These are phyloP conservation scores for Ochropleura plecta DNA, from an alignment of 2,888 invertebrate species.

Conservation along the genomic window DNA sequence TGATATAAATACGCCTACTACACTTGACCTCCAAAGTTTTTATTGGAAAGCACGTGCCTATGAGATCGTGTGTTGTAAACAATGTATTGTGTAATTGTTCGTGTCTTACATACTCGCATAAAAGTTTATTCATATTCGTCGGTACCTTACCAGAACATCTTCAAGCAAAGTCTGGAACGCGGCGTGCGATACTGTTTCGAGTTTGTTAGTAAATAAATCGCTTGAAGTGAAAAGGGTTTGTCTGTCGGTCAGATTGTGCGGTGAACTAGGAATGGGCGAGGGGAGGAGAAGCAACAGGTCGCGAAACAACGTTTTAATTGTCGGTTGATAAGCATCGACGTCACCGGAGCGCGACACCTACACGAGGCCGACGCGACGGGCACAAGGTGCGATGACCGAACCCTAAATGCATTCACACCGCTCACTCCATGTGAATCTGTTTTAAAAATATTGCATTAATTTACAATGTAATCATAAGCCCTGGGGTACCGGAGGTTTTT, in stretches of 20 bases:
- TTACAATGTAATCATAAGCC: constrained; percentile 60
- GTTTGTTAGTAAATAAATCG: constrained; percentile 66
- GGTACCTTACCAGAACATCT: constrained; percentile 27
- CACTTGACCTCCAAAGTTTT: constrained; percentile 91
- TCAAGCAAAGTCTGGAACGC: constrained; percentile 7
- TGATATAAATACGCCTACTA: constrained; percentile 90
- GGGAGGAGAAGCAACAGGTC: constrained; percentile 87
- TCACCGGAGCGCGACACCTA: constrained; percentile 86
- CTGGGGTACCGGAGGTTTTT: constrained; percentile 34
- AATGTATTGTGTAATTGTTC: constrained; percentile 72
- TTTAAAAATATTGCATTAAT: constrained; percentile 67
- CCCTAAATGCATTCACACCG: constrained; percentile 82
- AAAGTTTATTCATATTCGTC: constrained; percentile 52
- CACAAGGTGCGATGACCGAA: constrained; percentile 85
- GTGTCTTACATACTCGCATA: constrained; percentile 54
- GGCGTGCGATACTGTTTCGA: constrained; percentile 64
- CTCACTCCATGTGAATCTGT: constrained; percentile 66
- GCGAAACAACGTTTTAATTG: constrained; percentile 89
- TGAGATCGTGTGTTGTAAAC: constrained; percentile 85
- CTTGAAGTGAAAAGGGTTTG: constrained; percentile 67
- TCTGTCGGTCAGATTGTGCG: constrained; percentile 73
- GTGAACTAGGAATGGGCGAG: constrained; percentile 70
- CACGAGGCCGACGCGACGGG: constrained; percentile 69
- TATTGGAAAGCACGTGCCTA: constrained; percentile 89
- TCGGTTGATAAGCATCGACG: constrained; percentile 87